Percentiles rank a stretch among this genome's conserved stretches.
Evolutionary conservation across 2,113 vertebrate species (phyloP).

Genomic region (Hippolais icterina): DNA sequence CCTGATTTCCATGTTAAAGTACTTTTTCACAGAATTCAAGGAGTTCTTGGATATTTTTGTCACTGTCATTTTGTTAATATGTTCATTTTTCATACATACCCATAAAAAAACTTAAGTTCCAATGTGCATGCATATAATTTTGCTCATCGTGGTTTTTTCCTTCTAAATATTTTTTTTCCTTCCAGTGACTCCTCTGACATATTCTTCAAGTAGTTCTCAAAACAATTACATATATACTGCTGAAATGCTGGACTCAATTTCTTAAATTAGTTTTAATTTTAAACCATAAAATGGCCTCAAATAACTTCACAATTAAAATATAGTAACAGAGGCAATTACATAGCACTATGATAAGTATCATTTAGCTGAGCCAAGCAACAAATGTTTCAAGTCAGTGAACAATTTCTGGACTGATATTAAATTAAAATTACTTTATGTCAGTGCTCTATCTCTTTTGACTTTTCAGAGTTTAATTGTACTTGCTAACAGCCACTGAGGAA

Average conservation of each 20-base stretch:
- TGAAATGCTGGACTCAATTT: background rate
- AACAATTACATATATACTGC: background rate
- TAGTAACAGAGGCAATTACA: background rate
- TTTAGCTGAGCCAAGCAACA: slow-evolving; percentile 54
- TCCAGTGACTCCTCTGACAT: background rate
- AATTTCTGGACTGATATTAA: slow-evolving; percentile 37
- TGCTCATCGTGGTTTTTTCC: background rate
- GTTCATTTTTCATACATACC: background rate
- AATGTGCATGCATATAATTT: background rate
- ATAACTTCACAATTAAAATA: background rate
- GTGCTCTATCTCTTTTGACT: background rate
- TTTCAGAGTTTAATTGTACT: slow-evolving; percentile 19
- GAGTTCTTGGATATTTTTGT: background rate
- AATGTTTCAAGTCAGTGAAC: slow-evolving; percentile 55
- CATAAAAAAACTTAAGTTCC: background rate
- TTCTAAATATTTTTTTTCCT: background rate
- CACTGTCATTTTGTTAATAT: background rate
- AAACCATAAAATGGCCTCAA: background rate
- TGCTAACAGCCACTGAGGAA: slow-evolving; percentile 29
- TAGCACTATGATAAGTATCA: background rate
- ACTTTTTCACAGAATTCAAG: background rate
- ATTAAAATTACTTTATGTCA: slow-evolving; percentile 49
- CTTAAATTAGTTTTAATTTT: background rate
- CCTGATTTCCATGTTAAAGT: background rate
- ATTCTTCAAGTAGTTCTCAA: background rate